A percentile compares a stretch with the other conserved stretches of the same genome.
Evolutionary conservation across 1,140 invertebrate species (phyloP).

Genomic region (Drosophila sechellia): DNA sequence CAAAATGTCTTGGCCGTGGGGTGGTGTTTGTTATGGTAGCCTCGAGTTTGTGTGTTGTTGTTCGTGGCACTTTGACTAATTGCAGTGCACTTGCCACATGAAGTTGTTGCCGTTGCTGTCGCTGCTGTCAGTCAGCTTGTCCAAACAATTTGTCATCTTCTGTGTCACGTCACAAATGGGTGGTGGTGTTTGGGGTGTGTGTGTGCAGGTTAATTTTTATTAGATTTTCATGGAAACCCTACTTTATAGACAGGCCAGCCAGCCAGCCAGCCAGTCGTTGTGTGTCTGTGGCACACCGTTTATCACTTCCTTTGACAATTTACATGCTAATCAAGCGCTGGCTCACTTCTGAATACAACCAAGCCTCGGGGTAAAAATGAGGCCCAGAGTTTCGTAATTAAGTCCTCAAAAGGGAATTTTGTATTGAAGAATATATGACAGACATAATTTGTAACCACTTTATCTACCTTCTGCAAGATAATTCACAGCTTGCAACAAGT

Average conservation of each 20-base stretch:
- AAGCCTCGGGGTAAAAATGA: constrained; percentile 5
- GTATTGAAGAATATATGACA: not conserved
- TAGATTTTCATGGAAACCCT: constrained; percentile 71
- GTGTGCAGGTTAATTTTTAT: constrained; percentile 65
- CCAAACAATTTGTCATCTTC: constrained; percentile 79
- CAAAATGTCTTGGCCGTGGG: constrained; percentile 53
- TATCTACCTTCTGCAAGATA: not conserved
- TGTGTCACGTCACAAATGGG: constrained; percentile 72
- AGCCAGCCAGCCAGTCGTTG: constrained; percentile 23
- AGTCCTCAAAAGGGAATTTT: constrained; percentile 13
- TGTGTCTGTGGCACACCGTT: constrained; percentile 56
- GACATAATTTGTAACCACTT: not conserved
- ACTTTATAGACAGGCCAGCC: constrained; percentile 33
- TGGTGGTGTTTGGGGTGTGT: constrained; percentile 32
- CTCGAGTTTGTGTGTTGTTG: constrained; percentile 32
- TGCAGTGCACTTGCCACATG: constrained; percentile 74
- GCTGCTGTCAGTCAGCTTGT: constrained; percentile 70
- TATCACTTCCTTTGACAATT: constrained; percentile 81
- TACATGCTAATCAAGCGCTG: constrained; percentile 73
- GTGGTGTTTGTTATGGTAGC: constrained; percentile 32
- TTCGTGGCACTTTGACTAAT: constrained; percentile 77
- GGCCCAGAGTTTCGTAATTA: constrained; percentile 24
- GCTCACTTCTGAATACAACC: constrained; percentile 14
- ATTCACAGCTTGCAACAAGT: not conserved
- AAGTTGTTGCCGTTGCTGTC: constrained; percentile 57